phyloP scores from a whole-genome alignment of 2,113 vertebrate species.

The Bos indicus region DNA sequence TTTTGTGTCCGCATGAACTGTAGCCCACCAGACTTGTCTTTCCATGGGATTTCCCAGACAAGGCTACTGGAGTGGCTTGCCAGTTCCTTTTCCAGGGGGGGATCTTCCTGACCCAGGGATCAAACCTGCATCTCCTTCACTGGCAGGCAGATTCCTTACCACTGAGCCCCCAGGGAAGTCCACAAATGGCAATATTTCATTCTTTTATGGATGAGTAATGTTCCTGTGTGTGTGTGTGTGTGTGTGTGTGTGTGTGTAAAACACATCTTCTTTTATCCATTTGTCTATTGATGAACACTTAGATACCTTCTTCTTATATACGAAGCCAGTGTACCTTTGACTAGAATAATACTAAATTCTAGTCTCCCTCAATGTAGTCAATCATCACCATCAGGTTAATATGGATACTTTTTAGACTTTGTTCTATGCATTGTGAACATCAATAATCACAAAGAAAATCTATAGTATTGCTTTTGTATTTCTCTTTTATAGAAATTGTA shows the following conservation, averaged over 20 bases:
- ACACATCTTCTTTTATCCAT: background rate
- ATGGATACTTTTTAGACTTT: background rate
- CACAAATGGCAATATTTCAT: background rate
- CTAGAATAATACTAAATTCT: background rate
- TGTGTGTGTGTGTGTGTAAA: background rate
- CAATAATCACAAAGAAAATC: background rate
- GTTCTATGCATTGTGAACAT: background rate
- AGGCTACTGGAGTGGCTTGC: background rate
- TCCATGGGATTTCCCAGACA: background rate
- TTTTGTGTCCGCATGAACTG: background rate
- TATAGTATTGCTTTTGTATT: background rate
- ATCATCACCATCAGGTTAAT: background rate
- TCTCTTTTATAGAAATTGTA: background rate
- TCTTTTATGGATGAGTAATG: background rate
- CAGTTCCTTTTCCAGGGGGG: background rate
- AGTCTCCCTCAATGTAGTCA: background rate
- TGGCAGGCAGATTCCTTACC: background rate
- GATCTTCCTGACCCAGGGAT: background rate
- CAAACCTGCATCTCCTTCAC: background rate
- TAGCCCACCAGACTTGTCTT: background rate
- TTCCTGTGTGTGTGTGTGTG: background rate
- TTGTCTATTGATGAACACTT: background rate
- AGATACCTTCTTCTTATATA: background rate
- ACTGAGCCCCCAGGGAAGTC: background rate
- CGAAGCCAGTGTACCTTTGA: background rate